Evolutionary conservation across 2,888 invertebrate genomes (phyloP), one percentile per base, ranked within the genome.

Genomic region (Eupithecia centaureata): DNA sequence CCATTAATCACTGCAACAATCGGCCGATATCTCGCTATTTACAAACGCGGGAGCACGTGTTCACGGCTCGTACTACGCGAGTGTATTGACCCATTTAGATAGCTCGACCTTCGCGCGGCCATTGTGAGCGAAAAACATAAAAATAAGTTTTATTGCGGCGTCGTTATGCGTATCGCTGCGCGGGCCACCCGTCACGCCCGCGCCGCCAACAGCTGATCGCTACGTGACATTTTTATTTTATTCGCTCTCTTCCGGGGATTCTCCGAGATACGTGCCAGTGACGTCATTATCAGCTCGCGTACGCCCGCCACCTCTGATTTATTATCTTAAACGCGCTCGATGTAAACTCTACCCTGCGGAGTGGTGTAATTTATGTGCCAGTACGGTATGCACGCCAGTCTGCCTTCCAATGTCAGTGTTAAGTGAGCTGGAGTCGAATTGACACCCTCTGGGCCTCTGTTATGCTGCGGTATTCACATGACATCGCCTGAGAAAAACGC

Each of bases 1-100:
- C 92, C 93, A 92, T 92, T 92, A 93, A 92, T 93, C 93, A 92
- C 88, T 90, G 92, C 92, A 93, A 92, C 92, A 93, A 93, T 93
- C 93, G 92, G 90, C 92, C 92, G 92, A 93, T 93, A 92, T 93
- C 92, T 93, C 91, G 93, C 91, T 92, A 92, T 92, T 92, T 92
- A 92, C 93, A 92, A 92, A 90, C 92, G 92, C 89, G 90, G 89
- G 91, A 91, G 91, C 92, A 92, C 92, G 92, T 92, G 92, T 87
- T 90, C 89, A 78, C 84, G 84, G 91, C 89, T 88, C 92, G 92
- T 92, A 92, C 88, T 92, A 92, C 92, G 88, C 80, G 91, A 91
- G 93, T 92, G 92, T 92, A 92, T 92, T 93, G 93, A 93, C 93
- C 93, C 92, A 93, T 93, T 93, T 93, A 93, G 93, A 92, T 92